Conservation (phyloP, 2,888 invertebrate genomes). For the Pomacea canaliculata region DNA sequence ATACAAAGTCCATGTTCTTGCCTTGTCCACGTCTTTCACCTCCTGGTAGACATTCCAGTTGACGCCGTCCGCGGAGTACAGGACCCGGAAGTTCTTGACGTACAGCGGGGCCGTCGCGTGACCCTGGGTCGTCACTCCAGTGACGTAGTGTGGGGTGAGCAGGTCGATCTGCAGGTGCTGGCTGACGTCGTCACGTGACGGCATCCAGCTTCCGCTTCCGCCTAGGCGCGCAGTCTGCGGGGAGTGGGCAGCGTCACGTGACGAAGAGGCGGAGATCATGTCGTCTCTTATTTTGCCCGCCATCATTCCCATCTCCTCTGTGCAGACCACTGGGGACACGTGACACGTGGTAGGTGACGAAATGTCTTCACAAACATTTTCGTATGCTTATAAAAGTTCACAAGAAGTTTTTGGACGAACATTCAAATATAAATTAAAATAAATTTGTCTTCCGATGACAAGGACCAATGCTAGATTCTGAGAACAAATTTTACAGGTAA, state of each 20-base stretch:
- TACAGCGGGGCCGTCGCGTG: slow-evolving; percentile 79
- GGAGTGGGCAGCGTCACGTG: slow-evolving; percentile 50
- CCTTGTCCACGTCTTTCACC: slow-evolving; percentile 72
- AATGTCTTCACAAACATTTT: background rate
- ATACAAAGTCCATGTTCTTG: slow-evolving; percentile 32
- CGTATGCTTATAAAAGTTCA: no score
- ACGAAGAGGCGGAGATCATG: slow-evolving; percentile 78
- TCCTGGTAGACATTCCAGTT: slow-evolving; percentile 75
- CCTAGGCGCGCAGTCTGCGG: slow-evolving; percentile 72
- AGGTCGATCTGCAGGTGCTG: slow-evolving; percentile 75
- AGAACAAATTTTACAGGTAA: no score
- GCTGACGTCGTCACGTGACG: slow-evolving; percentile 67
- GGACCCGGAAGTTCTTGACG: slow-evolving; percentile 81
- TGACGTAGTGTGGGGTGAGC: slow-evolving; percentile 80
- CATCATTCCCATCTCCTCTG: slow-evolving; percentile 81
- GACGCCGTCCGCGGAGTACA: slow-evolving; percentile 80
- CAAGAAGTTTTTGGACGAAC: no score
- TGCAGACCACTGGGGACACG: slow-evolving; percentile 62
- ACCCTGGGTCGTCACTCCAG: slow-evolving; percentile 84
- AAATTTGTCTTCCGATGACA: no score
- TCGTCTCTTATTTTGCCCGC: slow-evolving; percentile 74
- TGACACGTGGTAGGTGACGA: background rate
- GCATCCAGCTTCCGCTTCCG: slow-evolving; percentile 80
- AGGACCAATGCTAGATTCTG: no score
- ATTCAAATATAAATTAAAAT: no score